These are phyloP conservation scores for Triplophysa bombifrons DNA, from an alignment of 2,797 vertebrate genomes.

Conservation along the genomic window DNA sequence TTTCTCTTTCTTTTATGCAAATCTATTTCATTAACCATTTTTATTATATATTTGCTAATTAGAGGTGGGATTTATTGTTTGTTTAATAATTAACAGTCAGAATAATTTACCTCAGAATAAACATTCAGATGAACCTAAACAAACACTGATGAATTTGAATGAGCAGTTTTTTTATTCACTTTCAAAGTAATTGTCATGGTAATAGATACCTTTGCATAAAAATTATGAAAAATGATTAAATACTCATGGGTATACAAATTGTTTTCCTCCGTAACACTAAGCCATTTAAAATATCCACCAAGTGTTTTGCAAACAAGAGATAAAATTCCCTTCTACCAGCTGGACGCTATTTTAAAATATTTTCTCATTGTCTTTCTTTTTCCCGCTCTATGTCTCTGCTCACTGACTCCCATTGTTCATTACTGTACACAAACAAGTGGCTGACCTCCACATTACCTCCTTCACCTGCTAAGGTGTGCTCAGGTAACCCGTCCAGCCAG, in stretches of 20 bases:
- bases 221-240: not conserved
- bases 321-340: not conserved
- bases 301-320: not conserved
- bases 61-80: conserved; percentile 22
- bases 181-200: conserved; percentile 19
- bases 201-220: conserved; percentile 12
- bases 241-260: not conserved
- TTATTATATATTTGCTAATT: conserved; percentile 9
- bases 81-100: not conserved
- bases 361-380: not conserved
- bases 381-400: not conserved
- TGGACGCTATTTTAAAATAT: not conserved
- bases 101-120: conserved; percentile 16
- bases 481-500: not conserved
- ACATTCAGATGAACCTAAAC: conserved; percentile 18
- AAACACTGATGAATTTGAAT: conserved; percentile 18
- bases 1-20: conserved; percentile 17
- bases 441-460: conserved; percentile 41
- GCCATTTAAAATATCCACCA: not conserved
- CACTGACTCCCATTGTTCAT: not conserved
- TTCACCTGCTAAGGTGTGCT: conserved; percentile 35
- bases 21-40: not conserved
- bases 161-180: conserved; percentile 10
- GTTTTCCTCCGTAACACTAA: not conserved
- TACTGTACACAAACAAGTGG: not conserved